Conservation (phyloP, 2,113 vertebrate genomes). For the Chiloscyllium plagiosum region DNA sequence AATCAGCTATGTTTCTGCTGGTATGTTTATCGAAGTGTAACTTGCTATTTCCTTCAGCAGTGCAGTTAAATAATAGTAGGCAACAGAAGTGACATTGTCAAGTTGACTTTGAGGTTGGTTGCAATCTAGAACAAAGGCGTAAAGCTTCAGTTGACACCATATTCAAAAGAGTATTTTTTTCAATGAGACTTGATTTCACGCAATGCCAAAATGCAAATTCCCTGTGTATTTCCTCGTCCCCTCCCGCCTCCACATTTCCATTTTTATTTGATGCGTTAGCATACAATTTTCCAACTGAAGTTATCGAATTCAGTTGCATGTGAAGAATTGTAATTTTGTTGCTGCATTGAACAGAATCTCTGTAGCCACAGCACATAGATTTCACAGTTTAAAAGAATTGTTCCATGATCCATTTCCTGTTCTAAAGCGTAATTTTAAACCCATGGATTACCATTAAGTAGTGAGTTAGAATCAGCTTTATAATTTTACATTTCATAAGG, state of each 20-base stretch:
- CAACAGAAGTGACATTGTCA: not conserved
- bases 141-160: not conserved
- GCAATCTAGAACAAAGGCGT: not conserved
- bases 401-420: not conserved
- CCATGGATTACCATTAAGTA: not conserved
- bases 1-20: not conserved
- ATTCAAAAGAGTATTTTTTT: not conserved
- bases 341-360: not conserved
- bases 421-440: not conserved
- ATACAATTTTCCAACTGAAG: not conserved
- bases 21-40: not conserved
- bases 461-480: not conserved
- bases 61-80: not conserved
- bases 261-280: not conserved
- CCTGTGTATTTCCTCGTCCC: not conserved
- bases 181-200: not conserved
- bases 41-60: not conserved
- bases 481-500: too few species aligned
- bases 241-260: too few species aligned
- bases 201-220: not conserved
- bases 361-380: not conserved
- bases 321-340: not conserved
- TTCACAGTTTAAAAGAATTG: not conserved
- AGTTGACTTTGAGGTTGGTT: not conserved
- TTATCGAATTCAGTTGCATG: not conserved